Evolutionary conservation across 2,888 invertebrate species (phyloP).

Genomic region (Thereva unica): DNA sequence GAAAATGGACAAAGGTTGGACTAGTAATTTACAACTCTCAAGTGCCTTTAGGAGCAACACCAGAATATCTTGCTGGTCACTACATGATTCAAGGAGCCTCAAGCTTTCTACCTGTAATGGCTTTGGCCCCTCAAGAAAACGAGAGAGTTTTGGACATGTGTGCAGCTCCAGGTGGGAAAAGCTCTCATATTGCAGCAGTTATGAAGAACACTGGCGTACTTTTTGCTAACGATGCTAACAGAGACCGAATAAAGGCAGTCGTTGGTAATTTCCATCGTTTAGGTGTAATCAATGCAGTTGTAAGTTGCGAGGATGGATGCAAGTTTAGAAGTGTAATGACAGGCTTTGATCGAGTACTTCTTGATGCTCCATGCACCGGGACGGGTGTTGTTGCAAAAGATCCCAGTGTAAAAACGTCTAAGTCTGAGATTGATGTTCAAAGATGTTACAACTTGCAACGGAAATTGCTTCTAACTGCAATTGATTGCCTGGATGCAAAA

Average conservation of each 20-base stretch:
- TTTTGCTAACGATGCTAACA: constrained; percentile 94
- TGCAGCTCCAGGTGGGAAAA: constrained; percentile 98
- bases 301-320: constrained; percentile 88
- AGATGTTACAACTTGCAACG: constrained; percentile 91
- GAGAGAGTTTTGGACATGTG: constrained; percentile 96
- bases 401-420: constrained; percentile 91
- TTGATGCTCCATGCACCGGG: constrained; percentile 98
- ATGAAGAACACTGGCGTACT: constrained; percentile 98
- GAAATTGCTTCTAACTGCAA: constrained; percentile 90
- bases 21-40: constrained; percentile 94
- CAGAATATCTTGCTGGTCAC: constrained; percentile 98
- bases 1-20: constrained; percentile 98
- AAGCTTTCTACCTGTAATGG: constrained; percentile 96
- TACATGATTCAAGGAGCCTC: constrained; percentile 97
- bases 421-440: constrained; percentile 87
- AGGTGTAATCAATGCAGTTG: constrained; percentile 91
- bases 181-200: constrained; percentile 94
- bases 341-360: constrained; percentile 91
- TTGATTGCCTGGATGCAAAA: constrained; percentile 92
- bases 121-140: constrained; percentile 93
- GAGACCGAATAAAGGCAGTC: constrained; percentile 86
- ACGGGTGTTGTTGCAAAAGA: constrained; percentile 98
- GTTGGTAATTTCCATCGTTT: constrained; percentile 96
- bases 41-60: constrained; percentile 97
- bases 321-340: constrained; percentile 82